phyloP scores from a whole-genome alignment of 2,113 vertebrate genomes.

The Erpornis zantholeuca region DNA sequence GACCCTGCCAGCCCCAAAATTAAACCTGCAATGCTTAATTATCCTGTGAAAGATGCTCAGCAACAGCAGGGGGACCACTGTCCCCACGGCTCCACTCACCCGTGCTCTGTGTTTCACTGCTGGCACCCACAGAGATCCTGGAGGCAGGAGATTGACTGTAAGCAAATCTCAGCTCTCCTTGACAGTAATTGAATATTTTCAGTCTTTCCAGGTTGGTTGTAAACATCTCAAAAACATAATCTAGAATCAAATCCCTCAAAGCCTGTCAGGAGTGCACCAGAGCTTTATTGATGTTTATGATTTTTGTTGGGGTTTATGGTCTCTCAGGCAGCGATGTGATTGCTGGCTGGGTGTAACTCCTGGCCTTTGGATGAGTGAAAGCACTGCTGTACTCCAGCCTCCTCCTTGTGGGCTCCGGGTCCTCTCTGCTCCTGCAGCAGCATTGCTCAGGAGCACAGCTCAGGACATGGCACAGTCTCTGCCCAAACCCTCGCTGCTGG shows the following conservation, averaged over 20 bases:
- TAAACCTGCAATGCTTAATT: neutral
- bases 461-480: accelerated
- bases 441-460: neutral
- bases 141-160: neutral
- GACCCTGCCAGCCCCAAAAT: neutral
- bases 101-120: accelerated
- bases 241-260: neutral
- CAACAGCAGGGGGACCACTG: accelerated
- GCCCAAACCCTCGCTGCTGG: neutral
- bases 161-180: neutral
- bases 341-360: neutral
- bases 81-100: accelerated
- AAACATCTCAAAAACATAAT: neutral
- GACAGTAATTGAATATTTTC: neutral
- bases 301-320: neutral
- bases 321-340: neutral
- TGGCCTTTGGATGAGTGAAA: neutral
- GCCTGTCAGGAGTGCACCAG: neutral
- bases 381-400: accelerated
- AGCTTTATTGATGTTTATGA: neutral
- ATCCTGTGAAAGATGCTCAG: neutral
- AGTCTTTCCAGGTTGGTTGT: neutral
- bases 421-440: neutral
- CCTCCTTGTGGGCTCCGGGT: neutral
- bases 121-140: neutral